phyloP scores from a whole-genome alignment of 2,797 vertebrate species.

The Allobates femoralis region DNA sequence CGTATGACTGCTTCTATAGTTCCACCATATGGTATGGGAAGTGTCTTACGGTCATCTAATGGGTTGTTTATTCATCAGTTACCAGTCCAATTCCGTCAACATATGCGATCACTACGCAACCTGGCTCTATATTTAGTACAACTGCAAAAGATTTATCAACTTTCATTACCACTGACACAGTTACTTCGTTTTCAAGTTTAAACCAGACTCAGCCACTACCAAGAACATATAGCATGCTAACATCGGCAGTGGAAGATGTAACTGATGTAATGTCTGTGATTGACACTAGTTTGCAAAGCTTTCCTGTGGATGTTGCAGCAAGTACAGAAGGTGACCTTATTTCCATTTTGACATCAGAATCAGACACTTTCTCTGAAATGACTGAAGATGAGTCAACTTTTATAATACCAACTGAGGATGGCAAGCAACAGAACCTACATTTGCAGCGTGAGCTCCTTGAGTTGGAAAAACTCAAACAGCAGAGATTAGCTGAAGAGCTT shows the following conservation, averaged over 20 bases:
- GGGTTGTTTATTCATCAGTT: constrained; percentile 96
- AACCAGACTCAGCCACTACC: constrained; percentile 83
- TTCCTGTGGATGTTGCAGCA: constrained; percentile 81
- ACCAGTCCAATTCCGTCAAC: constrained; percentile 89
- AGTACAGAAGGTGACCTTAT: constrained; percentile 80
- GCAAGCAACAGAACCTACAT: constrained; percentile 92
- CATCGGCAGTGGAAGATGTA: constrained; percentile 81
- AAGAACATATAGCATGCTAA: constrained; percentile 89
- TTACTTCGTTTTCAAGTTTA: constrained; percentile 85
- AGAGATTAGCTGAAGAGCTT: constrained; percentile 94
- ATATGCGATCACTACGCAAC: constrained; percentile 96
- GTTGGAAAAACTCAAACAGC: constrained; percentile 95
- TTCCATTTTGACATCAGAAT: constrained; percentile 83
- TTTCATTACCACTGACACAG: constrained; percentile 87
- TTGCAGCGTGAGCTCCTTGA: constrained; percentile 95
- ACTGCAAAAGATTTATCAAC: constrained; percentile 86
- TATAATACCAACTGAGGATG: constrained; percentile 88
- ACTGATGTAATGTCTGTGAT: constrained; percentile 74
- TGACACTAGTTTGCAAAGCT: constrained; percentile 78
- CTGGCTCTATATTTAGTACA: constrained; percentile 94
- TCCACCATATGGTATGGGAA: constrained; percentile 83
- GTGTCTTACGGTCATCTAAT: constrained; percentile 88
- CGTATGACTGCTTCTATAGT: constrained; percentile 79
- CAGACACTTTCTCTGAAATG: constrained; percentile 88
- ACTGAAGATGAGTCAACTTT: constrained; percentile 86